Evolutionary conservation across 2,888 invertebrate genomes (phyloP), one percentile per base, ranked within the genome.

Genomic region (Ichneumon xanthorius): DNA sequence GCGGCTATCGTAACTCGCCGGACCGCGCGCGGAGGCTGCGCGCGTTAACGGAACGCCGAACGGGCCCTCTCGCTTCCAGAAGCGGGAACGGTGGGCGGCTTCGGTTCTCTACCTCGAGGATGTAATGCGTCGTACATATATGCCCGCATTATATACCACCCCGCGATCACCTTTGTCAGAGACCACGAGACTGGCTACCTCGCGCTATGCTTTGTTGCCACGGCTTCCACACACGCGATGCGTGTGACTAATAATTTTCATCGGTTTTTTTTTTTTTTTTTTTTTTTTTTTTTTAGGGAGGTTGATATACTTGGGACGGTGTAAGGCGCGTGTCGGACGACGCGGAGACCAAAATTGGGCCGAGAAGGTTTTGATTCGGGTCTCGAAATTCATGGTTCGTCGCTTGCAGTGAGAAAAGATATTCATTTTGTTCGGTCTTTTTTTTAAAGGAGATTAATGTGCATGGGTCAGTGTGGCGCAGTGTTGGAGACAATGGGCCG

Each of bases 1-100:
- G 72, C 73, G 84, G 80, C 76, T 82, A 86, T 84, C 84, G 84
- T 84, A 84, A 86, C 82, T 82, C 76, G 45, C 77, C 67, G 79
- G 11, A 16, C 5, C 82, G 19, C 19, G 45, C 26, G 26, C 19
- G 22, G 73, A 30, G 55, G 22, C 63, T 26, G 30, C 33, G 33
- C 37, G 61, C 37, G 61, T 19, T n/a, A 61, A 58, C 61, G 78
- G 65, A 48, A 45, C 72, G 48, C 72, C 58, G 45, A 68, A 67
- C 33, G 33, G 26, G 26, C 19, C 71, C 30, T 71, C 53, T 50
- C 58, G 14, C 33, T 33, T 78, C 61, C 73, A 73, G 68, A 72
- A 72, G 63, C 19, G 45, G 61, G 48, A 58, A 37, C 73, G 78
- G 82, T 83, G 82, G 82, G 82, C 82, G 82, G 78, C 68, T 79